Evolutionary conservation across 2,113 vertebrate genomes (phyloP), one percentile per base, ranked within the genome.

Genomic region (Microcebus jonahi): DNA sequence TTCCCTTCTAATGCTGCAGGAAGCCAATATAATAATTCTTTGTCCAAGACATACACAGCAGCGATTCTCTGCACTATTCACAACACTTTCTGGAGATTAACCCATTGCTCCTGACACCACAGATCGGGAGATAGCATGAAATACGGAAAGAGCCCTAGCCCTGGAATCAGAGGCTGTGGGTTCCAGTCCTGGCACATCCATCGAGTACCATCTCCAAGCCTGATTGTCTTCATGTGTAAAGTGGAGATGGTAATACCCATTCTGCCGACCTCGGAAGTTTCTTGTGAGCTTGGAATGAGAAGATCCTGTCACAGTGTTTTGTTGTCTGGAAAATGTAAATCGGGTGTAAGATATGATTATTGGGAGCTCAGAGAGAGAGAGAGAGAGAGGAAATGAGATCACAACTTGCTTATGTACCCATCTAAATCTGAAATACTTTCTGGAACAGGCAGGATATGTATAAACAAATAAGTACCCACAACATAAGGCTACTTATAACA

Each of bases 21-120:
- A 97, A 97, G 90, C 96, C 63, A 90, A 81, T 76, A 98, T 98
- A 98, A 97, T 97, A 97, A 97, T 97, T 97, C 97, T 98, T 98
- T 98, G 98, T 98, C 88, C 73, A 79, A 93, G 80, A 55, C 92
- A 98, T 83, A 98, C 96, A 98, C 97, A 98, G 96, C 87, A 95
- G 90, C 8, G 0, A 95, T 98, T 98, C 96, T 98, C 92, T 98
- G 81, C 96, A 91, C 97, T 95, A 93, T 84, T 96, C 90, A 95
- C 86, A 88, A 79, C 39, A 50, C 68, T 96, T 97, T 96, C n/a
- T 94, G 95, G 88, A 97, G 96, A 50, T 97, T 98, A 98, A 98
- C 97, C 31, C 96, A 11, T 95, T 95, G 82, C 77, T 96, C 45
- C 55, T 93, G 48, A 50, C 73, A 50, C 73, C 36, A n/a, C 55